A percentile compares a stretch with the other conserved stretches of the same genome.
phyloP scores from a whole-genome alignment of 2,113 vertebrate genomes.

The Tylochromis polylepis region DNA sequence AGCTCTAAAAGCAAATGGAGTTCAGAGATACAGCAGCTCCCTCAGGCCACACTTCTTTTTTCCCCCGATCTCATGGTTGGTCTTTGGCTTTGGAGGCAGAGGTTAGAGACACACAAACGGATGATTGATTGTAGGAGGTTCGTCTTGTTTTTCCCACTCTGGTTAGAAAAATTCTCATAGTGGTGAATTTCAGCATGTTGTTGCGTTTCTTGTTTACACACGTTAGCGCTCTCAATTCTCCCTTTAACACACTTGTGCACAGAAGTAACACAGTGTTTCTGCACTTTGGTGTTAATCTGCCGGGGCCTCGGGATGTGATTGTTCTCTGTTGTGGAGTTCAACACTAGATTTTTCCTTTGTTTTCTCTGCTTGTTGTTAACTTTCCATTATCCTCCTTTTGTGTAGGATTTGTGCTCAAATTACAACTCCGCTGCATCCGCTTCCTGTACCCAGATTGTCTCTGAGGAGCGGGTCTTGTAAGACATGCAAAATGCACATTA shows the following conservation, averaged over 20 bases:
- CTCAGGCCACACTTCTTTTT: not conserved
- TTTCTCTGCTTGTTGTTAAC: conserved; percentile 4
- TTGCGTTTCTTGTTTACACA: not conserved
- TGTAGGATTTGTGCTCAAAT: conserved; percentile 2
- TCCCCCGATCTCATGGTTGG: not conserved
- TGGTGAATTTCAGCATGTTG: not conserved
- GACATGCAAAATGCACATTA: not conserved
- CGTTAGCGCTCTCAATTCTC: not conserved
- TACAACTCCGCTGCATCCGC: not conserved
- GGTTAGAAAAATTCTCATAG: not conserved
- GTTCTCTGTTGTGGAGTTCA: conserved; percentile 24
- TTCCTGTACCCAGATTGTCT: not conserved
- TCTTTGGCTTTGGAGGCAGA: not conserved
- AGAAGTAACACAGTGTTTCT: not conserved
- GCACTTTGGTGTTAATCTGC: conserved; percentile 20
- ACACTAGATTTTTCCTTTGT: conserved; percentile 13
- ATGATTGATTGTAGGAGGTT: conserved; percentile 3
- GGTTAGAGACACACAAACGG: not conserved
- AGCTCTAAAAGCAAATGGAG: not conserved
- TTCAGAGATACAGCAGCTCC: conserved; percentile 8
- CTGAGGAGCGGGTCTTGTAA: not conserved
- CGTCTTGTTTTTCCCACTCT: not conserved
- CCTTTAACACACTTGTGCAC: not conserved
- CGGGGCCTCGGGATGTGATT: not conserved
- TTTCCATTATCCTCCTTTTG: not conserved